These are phyloP conservation scores for Ophion obscuratus DNA, from an alignment of 2,888 invertebrate species.

Conservation along the genomic window DNA sequence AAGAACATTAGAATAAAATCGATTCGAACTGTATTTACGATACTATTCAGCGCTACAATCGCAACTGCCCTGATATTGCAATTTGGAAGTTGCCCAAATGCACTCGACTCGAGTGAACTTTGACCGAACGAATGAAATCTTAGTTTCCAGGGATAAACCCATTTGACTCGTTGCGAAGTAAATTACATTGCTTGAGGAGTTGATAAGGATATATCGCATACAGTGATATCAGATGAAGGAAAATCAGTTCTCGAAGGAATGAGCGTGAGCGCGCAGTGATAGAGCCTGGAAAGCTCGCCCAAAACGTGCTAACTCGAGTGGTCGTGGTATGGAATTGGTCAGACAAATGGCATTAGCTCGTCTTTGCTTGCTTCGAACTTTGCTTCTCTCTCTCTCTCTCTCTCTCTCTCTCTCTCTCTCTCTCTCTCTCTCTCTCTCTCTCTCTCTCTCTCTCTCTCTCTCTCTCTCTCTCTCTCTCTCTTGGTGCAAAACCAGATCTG, in stretches of 20 bases:
- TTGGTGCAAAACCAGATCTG: too few species aligned
- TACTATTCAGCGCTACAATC: background rate
- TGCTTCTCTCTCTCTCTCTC: background rate
- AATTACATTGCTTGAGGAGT: slow-evolving; percentile 16
- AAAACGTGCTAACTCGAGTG: background rate
- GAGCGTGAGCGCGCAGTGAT: background rate
- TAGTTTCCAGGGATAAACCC: background rate
- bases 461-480: too few species aligned
- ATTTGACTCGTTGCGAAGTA: slow-evolving; percentile 11
- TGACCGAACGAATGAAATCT: background rate
- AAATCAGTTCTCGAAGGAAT: background rate
- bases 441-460: too few species aligned
- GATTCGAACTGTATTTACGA: background rate
- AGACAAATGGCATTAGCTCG: slow-evolving; percentile 27
- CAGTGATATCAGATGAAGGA: background rate
- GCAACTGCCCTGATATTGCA: background rate
- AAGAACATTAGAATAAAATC: too few species aligned
- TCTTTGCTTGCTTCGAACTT: slow-evolving; percentile 8
- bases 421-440: too few species aligned
- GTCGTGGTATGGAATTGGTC: slow-evolving; percentile 32
- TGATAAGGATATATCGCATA: background rate
- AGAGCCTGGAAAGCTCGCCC: background rate
- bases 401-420: too few species aligned
- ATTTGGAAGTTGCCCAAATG: background rate
- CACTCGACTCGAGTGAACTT: background rate